Conservation (phyloP, 2,888 invertebrate genomes). For the Notodonta ziczac region DNA sequence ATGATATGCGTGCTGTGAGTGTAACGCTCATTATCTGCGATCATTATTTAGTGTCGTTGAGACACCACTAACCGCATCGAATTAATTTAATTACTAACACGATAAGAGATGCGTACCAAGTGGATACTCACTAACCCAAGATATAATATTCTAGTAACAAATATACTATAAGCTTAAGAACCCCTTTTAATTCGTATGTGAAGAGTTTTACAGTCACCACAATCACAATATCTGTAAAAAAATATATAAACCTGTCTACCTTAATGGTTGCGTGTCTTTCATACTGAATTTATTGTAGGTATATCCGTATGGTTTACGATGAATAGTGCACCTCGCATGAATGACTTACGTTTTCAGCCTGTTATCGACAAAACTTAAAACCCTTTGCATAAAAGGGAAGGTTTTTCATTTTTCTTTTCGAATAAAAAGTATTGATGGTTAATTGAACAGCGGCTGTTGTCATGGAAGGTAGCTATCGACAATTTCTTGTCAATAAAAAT, state of each 20-base stretch:
- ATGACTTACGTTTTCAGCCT: slow-evolving; percentile 46
- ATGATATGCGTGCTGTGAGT: slow-evolving; percentile 21
- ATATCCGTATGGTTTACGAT: slow-evolving; percentile 5
- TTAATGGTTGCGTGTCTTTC: slow-evolving; percentile 30
- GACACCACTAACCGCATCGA: slow-evolving; percentile 13
- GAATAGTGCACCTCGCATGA: slow-evolving; percentile 38
- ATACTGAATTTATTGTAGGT: slow-evolving; percentile 19
- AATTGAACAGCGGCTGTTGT: slow-evolving; percentile 63
- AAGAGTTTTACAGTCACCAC: slow-evolving; percentile 13
- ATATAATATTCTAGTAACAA: too few species aligned
- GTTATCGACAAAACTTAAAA: slow-evolving; percentile 78
- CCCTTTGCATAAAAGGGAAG: slow-evolving; percentile 71
- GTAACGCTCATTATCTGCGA: slow-evolving; percentile 18
- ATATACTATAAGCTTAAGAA: too few species aligned
- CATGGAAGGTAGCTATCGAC: slow-evolving; percentile 63
- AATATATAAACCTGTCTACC: slow-evolving; percentile 8
- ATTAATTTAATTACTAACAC: too few species aligned
- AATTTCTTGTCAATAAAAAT: slow-evolving; percentile 33
- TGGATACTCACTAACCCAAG: too few species aligned
- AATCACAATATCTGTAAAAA: slow-evolving; percentile 25
- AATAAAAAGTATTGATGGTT: slow-evolving; percentile 49
- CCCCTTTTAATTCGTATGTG: slow-evolving; percentile 8
- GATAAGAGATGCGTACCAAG: too few species aligned
- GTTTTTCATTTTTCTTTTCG: slow-evolving; percentile 57
- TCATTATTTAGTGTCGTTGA: slow-evolving; percentile 19